Evolutionary conservation across 2,113 vertebrate genomes (phyloP).

Genomic region (Alligator sinensis): DNA sequence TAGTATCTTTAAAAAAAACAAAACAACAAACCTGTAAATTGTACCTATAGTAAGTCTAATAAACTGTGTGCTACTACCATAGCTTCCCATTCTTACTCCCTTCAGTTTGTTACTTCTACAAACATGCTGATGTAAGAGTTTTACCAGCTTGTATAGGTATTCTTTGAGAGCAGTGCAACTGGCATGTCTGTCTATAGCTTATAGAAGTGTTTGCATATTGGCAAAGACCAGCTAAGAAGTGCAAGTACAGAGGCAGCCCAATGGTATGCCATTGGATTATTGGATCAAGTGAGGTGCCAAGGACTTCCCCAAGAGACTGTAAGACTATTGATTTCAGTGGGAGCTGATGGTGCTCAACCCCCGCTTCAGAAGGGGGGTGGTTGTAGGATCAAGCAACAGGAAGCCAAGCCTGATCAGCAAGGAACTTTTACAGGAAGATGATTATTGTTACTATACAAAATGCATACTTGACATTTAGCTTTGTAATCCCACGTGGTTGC

Average conservation of each 20-base stretch:
- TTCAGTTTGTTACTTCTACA: neutral
- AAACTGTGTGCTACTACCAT: neutral
- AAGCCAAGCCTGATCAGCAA: neutral
- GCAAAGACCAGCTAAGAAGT: neutral
- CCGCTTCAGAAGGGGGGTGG: neutral
- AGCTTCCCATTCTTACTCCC: neutral
- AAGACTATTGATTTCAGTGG: neutral
- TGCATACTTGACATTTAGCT: neutral
- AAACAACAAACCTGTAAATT: neutral
- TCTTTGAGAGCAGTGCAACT: neutral
- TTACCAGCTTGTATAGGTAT: neutral
- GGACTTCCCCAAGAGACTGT: neutral
- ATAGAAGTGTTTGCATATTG: neutral
- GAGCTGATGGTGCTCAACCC: neutral
- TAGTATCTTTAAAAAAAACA: neutral
- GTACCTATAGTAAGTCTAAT: neutral
- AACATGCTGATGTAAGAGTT: neutral
- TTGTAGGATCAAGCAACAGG: neutral
- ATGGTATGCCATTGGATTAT: too few species aligned
- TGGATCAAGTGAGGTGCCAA: neutral
- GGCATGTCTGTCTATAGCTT: neutral
- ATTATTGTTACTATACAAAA: neutral
- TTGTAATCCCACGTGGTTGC: neutral
- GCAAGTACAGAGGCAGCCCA: neutral
- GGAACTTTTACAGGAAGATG: neutral